phyloP scores from a whole-genome alignment of 1,140 invertebrate genomes.

The Platyscapa corneri region DNA sequence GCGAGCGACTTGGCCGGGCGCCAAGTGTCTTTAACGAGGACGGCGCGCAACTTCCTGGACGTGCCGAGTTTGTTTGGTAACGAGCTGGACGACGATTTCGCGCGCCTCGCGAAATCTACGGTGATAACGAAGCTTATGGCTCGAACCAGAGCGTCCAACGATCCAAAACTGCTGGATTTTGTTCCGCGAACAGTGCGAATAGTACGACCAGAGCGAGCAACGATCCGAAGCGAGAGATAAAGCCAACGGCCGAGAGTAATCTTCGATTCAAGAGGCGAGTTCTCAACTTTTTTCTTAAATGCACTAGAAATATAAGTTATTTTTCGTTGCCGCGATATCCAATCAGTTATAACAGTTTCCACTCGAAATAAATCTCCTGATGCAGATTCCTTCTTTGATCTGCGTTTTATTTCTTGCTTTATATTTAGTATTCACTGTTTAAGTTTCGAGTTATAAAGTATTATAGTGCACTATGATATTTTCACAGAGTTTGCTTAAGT shows the following conservation, averaged over 20 bases:
- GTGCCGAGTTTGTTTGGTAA: background rate
- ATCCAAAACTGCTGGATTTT: no score
- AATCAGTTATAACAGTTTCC: background rate
- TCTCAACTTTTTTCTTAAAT: background rate
- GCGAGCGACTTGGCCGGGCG: background rate
- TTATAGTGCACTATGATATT: background rate
- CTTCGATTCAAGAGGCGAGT: no score
- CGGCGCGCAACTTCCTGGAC: background rate
- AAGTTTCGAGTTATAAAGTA: slow-evolving; percentile 17
- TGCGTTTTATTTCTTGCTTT: background rate
- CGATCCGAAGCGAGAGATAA: no score
- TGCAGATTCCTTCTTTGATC: background rate
- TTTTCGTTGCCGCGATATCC: background rate
- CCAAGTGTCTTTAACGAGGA: background rate
- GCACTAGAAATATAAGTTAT: background rate
- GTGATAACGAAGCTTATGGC: background rate
- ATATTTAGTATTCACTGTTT: background rate
- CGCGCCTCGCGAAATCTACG: no score
- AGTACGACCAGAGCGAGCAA: no score
- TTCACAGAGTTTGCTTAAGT: background rate
- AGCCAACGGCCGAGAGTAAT: background rate
- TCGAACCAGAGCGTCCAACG: no score
- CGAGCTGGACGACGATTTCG: background rate
- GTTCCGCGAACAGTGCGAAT: no score
- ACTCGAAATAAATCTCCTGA: background rate